These are phyloP conservation scores for Malthinus flaveolus DNA, from an alignment of 2,888 invertebrate species.

Conservation along the genomic window DNA sequence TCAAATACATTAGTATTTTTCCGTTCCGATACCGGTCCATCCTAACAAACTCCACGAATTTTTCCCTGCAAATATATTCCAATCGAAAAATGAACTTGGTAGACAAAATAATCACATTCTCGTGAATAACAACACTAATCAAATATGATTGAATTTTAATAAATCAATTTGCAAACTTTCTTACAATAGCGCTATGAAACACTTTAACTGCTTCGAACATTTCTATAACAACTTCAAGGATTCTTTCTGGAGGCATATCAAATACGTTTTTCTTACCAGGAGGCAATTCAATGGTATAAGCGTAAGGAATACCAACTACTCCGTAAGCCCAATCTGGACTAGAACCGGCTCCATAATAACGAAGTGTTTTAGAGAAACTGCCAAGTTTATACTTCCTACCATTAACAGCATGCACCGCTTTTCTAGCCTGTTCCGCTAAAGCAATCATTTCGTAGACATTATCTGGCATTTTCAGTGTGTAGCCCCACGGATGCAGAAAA, in stretches of 20 bases:
- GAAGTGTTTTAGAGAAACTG: slow-evolving; percentile 48
- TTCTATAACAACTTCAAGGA: slow-evolving; percentile 61
- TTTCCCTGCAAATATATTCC: too few species aligned
- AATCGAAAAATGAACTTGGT: too few species aligned
- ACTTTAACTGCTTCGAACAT: slow-evolving; percentile 63
- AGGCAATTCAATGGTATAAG: slow-evolving; percentile 69
- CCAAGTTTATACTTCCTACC: slow-evolving; percentile 59
- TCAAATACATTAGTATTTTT: too few species aligned
- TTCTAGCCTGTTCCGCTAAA: slow-evolving; percentile 54
- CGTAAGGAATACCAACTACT: slow-evolving; percentile 59
- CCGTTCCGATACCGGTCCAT: too few species aligned
- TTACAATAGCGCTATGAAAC: slow-evolving; percentile 52
- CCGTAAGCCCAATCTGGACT: slow-evolving; percentile 69
- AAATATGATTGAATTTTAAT: too few species aligned
- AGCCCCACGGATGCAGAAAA: slow-evolving; percentile 72
- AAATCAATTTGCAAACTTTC: slow-evolving; percentile 57
- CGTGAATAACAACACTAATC: too few species aligned
- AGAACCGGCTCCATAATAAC: slow-evolving; percentile 65
- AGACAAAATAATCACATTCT: too few species aligned
- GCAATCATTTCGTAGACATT: slow-evolving; percentile 56
- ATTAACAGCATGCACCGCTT: slow-evolving; percentile 50
- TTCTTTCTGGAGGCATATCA: slow-evolving; percentile 59
- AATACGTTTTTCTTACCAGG: slow-evolving; percentile 59
- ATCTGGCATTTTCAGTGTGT: slow-evolving; percentile 57
- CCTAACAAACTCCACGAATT: too few species aligned